phyloP scores from a whole-genome alignment of 2,113 vertebrate species.

The Channa argus region DNA sequence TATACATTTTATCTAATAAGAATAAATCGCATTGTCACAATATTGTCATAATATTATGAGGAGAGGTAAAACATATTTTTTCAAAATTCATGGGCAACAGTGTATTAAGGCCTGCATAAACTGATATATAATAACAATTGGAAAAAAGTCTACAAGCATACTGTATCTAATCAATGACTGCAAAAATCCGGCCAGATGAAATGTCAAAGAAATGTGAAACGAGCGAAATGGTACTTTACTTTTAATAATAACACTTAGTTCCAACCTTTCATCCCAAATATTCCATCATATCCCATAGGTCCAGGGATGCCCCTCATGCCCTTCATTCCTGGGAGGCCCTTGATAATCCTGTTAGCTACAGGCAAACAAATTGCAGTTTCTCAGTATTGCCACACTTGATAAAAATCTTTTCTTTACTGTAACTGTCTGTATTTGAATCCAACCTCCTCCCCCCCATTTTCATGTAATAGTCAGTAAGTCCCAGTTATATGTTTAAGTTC shows the following conservation, averaged over 20 bases:
- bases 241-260: neutral
- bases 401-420: too few relatives aligned
- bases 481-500: too few relatives aligned
- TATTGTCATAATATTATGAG: too few relatives aligned
- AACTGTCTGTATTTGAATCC: too few relatives aligned
- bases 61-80: too few relatives aligned
- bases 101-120: neutral
- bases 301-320: slow-evolving; percentile 64
- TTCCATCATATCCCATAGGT: slow-evolving; percentile 52
- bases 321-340: slow-evolving; percentile 65
- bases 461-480: too few relatives aligned
- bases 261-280: slow-evolving; percentile 69
- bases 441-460: too few relatives aligned
- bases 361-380: neutral
- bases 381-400: neutral
- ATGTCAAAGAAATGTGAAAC: neutral
- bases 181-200: neutral
- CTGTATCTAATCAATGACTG: neutral
- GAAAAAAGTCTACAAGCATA: too few relatives aligned
- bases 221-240: too few relatives aligned
- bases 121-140: neutral
- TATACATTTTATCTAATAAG: too few relatives aligned
- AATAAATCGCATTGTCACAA: too few relatives aligned
- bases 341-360: slow-evolving; percentile 48
- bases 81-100: too few relatives aligned